Conservation (phyloP, 2,888 invertebrate species). For the Epirrhoe tristata region DNA sequence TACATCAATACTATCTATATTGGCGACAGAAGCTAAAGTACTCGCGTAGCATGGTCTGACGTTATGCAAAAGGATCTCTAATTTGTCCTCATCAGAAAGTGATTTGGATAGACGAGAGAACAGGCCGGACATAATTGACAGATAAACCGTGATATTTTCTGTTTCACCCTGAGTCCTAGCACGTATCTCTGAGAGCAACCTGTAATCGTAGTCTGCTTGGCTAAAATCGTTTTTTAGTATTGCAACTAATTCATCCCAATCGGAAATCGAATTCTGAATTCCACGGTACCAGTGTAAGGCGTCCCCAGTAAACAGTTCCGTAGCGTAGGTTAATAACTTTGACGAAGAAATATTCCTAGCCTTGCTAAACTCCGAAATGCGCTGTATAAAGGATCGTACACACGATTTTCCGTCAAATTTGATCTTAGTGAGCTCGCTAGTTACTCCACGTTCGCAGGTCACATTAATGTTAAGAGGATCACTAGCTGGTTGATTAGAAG, state of each 20-base stretch:
- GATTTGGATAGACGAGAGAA: constrained; percentile 1
- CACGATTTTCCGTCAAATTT: no score
- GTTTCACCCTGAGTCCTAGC: constrained; percentile 5
- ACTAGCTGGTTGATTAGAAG: no score
- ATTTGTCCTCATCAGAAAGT: constrained; percentile 5
- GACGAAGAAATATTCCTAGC: constrained; percentile 3
- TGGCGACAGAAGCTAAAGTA: neutral
- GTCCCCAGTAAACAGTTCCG: constrained; percentile 13
- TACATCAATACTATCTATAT: neutral
- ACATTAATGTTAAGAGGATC: no score
- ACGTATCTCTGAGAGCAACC: constrained; percentile 5
- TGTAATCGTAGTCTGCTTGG: constrained; percentile 5
- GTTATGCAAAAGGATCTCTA: constrained; percentile 10
- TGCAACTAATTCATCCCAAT: constrained; percentile 3
- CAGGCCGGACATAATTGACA: constrained; percentile 7
- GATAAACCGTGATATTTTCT: neutral
- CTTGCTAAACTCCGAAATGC: constrained; percentile 3
- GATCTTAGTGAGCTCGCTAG: no score
- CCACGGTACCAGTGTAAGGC: constrained; percentile 18
- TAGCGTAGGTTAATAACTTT: constrained; percentile 1
- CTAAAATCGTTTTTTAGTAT: neutral
- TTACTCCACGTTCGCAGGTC: no score
- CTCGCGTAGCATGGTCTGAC: constrained; percentile 9
- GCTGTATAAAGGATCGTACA: constrained; percentile 12
- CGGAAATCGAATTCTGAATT: constrained; percentile 1